Percentiles rank a stretch among this genome's conserved stretches.
Conservation (phyloP, 2,888 invertebrate genomes). For the Cordilura impudica region DNA sequence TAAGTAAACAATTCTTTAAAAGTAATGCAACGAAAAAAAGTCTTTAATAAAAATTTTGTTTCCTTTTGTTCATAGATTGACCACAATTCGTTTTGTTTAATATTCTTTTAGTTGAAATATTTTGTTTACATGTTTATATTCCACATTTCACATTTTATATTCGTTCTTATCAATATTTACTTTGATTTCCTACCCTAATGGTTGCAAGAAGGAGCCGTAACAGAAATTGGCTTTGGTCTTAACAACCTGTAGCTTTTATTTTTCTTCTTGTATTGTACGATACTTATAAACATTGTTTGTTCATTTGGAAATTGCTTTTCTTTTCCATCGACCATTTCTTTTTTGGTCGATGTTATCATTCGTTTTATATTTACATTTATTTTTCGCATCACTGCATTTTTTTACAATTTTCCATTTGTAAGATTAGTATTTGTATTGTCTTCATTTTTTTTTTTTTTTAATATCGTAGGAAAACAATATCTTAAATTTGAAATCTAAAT, state of each 20-base stretch:
- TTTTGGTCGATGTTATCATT: conserved; percentile 16
- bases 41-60: neutral
- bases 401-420: conserved; percentile 50
- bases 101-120: conserved; percentile 40
- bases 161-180: conserved; percentile 43
- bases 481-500: conserved; percentile 40
- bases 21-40: conserved; percentile 15
- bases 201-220: neutral
- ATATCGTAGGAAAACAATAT: conserved; percentile 13
- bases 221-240: conserved; percentile 21
- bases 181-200: conserved; percentile 35
- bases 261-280: neutral
- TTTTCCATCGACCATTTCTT: neutral
- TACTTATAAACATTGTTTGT: no score
- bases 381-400: conserved; percentile 54
- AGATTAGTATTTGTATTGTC: conserved; percentile 28
- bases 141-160: conserved; percentile 12
- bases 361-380: conserved; percentile 56
- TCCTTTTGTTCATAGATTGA: neutral
- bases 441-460: neutral
- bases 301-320: conserved; percentile 38
- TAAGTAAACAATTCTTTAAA: conserved; percentile 32
- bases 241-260: conserved; percentile 53
- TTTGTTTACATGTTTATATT: conserved; percentile 23
- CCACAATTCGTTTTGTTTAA: conserved; percentile 42